Conservation (phyloP, 1,140 invertebrate species). For the Drosophila parvula region DNA sequence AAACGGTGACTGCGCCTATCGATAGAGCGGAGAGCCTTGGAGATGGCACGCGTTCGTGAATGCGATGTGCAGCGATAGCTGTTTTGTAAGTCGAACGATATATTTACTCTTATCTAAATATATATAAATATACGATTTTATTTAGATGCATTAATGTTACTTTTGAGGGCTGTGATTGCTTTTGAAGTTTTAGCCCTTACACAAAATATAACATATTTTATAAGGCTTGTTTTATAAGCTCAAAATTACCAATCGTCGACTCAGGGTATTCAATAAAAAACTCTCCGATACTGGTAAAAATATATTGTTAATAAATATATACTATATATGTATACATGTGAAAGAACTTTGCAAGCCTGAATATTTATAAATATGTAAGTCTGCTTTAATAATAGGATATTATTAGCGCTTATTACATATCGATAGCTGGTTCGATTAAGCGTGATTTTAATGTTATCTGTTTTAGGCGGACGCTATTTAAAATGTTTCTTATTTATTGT, state of each 20-base stretch:
- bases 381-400: background rate
- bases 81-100: background rate
- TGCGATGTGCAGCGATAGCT: background rate
- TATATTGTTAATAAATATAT: background rate
- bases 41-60: background rate
- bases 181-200: background rate
- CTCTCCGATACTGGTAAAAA: background rate
- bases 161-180: background rate
- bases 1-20: slow-evolving; percentile 19
- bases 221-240: background rate
- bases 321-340: too few relatives aligned
- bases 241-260: background rate
- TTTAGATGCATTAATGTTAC: background rate
- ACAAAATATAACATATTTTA: background rate
- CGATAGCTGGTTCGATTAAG: background rate
- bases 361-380: too few relatives aligned
- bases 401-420: background rate
- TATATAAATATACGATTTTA: too few relatives aligned
- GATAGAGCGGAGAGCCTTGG: slow-evolving; percentile 3
- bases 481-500: background rate
- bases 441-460: background rate
- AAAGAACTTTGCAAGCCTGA: background rate
- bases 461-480: background rate
- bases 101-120: background rate
- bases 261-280: background rate